Evolutionary conservation across 2,888 invertebrate genomes (phyloP).

Genomic region (Diachrysia chrysitis): DNA sequence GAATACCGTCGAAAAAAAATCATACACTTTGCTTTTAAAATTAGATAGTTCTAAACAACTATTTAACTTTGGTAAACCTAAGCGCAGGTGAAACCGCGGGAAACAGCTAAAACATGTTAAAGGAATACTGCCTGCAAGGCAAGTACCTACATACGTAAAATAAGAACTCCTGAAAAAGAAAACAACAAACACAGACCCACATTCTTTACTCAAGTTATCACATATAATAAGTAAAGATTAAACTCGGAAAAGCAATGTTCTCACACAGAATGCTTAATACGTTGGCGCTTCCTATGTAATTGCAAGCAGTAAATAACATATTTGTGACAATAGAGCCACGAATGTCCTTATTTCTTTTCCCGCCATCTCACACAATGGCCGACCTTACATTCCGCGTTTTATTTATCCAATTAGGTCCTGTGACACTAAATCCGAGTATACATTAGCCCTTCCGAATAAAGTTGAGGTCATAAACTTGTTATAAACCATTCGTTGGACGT

Average conservation of each 20-base stretch:
- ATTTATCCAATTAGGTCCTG: slow-evolving; percentile 52
- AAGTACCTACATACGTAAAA: no score
- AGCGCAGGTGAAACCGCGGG: no score
- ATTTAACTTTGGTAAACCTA: no score
- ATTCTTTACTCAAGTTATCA: background rate
- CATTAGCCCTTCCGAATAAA: slow-evolving; percentile 54
- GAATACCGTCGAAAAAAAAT: no score
- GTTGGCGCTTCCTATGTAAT: background rate
- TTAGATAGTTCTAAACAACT: no score
- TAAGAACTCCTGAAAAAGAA: background rate
- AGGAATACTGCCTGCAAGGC: background rate
- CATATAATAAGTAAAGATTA: background rate
- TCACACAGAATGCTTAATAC: background rate
- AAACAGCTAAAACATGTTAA: no score
- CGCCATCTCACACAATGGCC: slow-evolving; percentile 21
- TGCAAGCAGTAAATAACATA: slow-evolving; percentile 15
- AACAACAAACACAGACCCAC: background rate
- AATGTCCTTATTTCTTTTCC: slow-evolving; percentile 13
- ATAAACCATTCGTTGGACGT: slow-evolving; percentile 46
- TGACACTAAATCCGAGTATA: slow-evolving; percentile 46
- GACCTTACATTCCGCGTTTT: slow-evolving; percentile 45
- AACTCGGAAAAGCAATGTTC: background rate
- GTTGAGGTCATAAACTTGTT: slow-evolving; percentile 51
- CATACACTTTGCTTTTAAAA: no score
- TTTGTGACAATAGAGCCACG: slow-evolving; percentile 20